Evolutionary conservation across 1,140 invertebrate genomes (phyloP).

Genomic region (Lycorma delicatula): DNA sequence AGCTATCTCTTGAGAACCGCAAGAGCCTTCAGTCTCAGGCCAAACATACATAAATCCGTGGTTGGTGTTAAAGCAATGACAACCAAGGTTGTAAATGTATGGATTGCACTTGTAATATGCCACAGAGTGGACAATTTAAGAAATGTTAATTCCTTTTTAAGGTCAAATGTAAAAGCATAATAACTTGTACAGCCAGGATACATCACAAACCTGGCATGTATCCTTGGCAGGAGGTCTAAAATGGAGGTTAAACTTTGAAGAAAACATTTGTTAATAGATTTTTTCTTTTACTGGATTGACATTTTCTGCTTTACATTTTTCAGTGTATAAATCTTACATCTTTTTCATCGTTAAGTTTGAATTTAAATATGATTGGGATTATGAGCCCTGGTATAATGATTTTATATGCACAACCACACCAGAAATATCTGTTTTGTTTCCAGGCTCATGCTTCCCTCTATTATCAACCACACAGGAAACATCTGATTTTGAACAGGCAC

Average conservation of each 20-base stretch:
- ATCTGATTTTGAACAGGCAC: not conserved
- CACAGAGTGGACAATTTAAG: not conserved
- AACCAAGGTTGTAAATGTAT: not conserved
- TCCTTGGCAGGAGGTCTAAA: not conserved
- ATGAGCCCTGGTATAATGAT: not conserved
- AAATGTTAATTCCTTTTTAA: not conserved
- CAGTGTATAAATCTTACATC: too few species aligned
- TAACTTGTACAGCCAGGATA: too few species aligned
- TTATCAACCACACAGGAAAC: not conserved
- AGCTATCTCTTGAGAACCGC: not conserved
- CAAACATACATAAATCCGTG: not conserved
- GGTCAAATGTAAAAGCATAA: not conserved
- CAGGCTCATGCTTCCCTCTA: not conserved
- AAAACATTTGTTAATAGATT: not conserved
- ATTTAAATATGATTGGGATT: not conserved
- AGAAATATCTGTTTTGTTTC: not conserved
- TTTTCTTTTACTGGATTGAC: not conserved
- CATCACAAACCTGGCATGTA: too few species aligned
- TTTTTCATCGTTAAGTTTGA: not conserved
- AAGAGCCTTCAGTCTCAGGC: not conserved
- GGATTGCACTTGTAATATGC: not conserved
- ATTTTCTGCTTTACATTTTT: too few species aligned
- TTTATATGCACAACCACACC: not conserved
- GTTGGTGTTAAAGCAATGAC: not conserved
- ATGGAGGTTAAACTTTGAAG: not conserved